These are phyloP conservation scores for Chelon labrosus DNA, from an alignment of 2,797 vertebrate species.

Conservation along the genomic window DNA sequence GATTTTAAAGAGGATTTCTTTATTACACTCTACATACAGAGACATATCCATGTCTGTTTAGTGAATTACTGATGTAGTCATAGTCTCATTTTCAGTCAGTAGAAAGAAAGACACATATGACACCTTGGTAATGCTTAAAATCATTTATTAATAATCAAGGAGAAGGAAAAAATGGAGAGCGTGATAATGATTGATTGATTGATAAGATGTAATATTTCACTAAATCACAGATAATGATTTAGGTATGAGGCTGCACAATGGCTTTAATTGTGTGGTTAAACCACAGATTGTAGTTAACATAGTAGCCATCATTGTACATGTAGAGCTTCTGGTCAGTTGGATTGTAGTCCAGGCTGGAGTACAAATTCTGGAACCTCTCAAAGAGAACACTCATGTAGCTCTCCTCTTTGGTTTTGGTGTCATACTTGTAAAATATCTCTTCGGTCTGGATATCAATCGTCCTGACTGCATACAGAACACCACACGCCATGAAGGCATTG, in stretches of 20 bases:
- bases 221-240: conserved; percentile 17
- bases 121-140: conserved; percentile 50
- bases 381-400: conserved; percentile 69
- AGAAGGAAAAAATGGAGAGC: not conserved
- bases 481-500: conserved; percentile 83
- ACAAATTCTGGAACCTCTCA: conserved; percentile 75
- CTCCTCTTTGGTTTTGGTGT: conserved; percentile 78
- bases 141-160: conserved; percentile 66
- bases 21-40: not conserved
- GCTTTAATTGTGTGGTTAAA: conserved; percentile 68
- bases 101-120: conserved; percentile 21
- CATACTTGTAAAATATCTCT: conserved; percentile 81
- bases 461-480: conserved; percentile 76
- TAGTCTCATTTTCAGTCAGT: not conserved
- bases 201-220: not conserved
- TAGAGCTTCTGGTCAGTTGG: conserved; percentile 83
- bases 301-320: conserved; percentile 83
- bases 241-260: conserved; percentile 25
- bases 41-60: not conserved
- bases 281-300: conserved; percentile 75
- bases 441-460: conserved; percentile 73
- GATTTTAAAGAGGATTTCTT: not conserved
- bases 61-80: not conserved
- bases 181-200: conserved; percentile 10
- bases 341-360: conserved; percentile 79